These are phyloP conservation scores for Graptemys geographica DNA, from an alignment of 2,797 vertebrate genomes.

Conservation along the genomic window DNA sequence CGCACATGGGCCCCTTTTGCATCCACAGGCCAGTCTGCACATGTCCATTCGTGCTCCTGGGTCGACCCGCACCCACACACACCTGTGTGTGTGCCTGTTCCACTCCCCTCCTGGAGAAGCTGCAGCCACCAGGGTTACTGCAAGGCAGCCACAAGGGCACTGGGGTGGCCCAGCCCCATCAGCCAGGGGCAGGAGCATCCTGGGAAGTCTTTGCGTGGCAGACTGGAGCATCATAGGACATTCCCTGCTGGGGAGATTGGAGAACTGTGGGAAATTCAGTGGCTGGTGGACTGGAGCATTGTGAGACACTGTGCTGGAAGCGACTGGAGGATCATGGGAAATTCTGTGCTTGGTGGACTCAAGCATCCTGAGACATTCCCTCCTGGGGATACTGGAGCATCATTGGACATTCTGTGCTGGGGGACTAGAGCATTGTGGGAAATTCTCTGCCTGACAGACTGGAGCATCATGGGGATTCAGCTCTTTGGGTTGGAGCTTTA, in stretches of 20 bases:
- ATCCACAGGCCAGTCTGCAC: not conserved
- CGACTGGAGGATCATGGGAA: not conserved
- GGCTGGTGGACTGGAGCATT: not conserved
- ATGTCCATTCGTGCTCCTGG: not conserved
- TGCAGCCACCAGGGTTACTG: not conserved
- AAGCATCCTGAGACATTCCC: not conserved
- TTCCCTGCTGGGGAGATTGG: not conserved
- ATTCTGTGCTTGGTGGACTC: slow-evolving; percentile 3
- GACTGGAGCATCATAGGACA: not conserved
- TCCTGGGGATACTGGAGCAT: not conserved
- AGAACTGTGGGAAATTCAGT: not conserved
- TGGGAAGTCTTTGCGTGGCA: not conserved
- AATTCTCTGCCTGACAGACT: no score
- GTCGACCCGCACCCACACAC: fast-evolving
- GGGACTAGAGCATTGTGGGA: not conserved
- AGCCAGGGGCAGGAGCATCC: no score
- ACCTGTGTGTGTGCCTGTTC: not conserved
- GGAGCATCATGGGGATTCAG: not conserved
- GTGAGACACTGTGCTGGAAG: not conserved
- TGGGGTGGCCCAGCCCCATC: not conserved
- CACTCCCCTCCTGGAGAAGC: not conserved
- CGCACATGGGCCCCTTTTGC: not conserved
- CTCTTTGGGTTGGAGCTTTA: not conserved
- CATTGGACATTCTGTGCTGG: not conserved
- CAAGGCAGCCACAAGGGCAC: not conserved